phyloP scores from a whole-genome alignment of 2,113 vertebrate species.

The Barbus barbus region DNA sequence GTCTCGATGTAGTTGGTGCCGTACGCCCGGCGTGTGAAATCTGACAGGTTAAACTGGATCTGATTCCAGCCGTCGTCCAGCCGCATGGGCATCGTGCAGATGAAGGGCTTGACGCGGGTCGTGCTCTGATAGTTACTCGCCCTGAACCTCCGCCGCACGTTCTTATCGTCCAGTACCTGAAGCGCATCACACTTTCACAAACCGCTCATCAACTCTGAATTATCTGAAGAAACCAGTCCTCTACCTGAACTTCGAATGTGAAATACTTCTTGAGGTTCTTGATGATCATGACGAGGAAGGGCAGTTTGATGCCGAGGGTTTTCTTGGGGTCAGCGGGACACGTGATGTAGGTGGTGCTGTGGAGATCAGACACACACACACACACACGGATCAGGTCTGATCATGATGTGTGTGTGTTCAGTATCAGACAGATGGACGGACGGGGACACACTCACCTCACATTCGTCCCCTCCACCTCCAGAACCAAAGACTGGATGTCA shows the following conservation, averaged over 20 bases:
- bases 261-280: slow-evolving; percentile 98
- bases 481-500: slow-evolving; percentile 92
- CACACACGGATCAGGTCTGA: not conserved
- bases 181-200: not conserved
- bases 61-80: slow-evolving; percentile 98
- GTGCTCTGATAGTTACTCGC: slow-evolving; percentile 98
- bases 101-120: slow-evolving; percentile 93
- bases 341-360: slow-evolving; percentile 94
- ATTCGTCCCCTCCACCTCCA: slow-evolving; percentile 93
- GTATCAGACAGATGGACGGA: not conserved
- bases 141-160: slow-evolving; percentile 89
- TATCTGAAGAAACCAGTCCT: not conserved
- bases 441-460: slow-evolving; percentile 80
- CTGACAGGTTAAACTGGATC: slow-evolving; percentile 95
- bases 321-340: slow-evolving; percentile 98
- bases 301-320: slow-evolving; percentile 93
- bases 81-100: slow-evolving; percentile 98
- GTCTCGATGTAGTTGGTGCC: slow-evolving; percentile 97
- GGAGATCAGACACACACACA: not conserved
- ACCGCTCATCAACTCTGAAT: too few relatives aligned
- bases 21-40: slow-evolving; percentile 92
- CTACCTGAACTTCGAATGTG: slow-evolving; percentile 97
- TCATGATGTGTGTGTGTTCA: not conserved
- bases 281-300: slow-evolving; percentile 96
- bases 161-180: slow-evolving; percentile 97